Evolutionary conservation across 2,888 invertebrate species (phyloP).

Genomic region (Ophion ventricosus): DNA sequence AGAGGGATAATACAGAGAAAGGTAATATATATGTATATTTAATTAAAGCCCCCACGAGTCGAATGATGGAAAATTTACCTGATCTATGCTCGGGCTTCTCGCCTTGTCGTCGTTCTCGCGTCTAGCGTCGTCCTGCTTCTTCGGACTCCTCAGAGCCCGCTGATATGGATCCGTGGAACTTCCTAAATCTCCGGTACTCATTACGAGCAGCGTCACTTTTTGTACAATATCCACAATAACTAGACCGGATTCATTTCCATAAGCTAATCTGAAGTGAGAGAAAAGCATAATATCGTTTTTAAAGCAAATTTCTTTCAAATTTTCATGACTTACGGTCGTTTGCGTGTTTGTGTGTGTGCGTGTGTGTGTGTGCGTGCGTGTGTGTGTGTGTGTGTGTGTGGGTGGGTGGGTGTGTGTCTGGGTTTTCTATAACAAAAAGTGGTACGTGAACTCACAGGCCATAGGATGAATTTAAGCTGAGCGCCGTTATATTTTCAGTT

Average conservation of each 20-base stretch:
- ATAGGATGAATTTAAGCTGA: conserved; percentile 97
- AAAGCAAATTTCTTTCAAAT: not conserved
- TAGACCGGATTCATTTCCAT: conserved; percentile 98
- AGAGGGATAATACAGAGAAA: conserved; percentile 62
- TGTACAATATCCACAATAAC: conserved; percentile 97
- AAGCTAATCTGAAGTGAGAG: conserved; percentile 90
- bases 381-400: not conserved
- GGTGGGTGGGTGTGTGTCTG: too few relatives aligned
- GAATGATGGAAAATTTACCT: conserved; percentile 86
- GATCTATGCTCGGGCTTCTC: conserved; percentile 94
- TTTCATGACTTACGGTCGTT: not conserved
- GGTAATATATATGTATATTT: conserved; percentile 33
- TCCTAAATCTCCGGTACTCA: conserved; percentile 96
- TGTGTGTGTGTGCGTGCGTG: not conserved
- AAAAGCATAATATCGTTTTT: not conserved
- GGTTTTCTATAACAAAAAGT: conserved; percentile 2
- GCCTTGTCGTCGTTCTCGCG: conserved; percentile 85
- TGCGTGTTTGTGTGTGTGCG: not conserved
- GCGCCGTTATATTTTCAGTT: conserved; percentile 93
- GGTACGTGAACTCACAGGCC: conserved; percentile 92
- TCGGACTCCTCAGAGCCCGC: conserved; percentile 91
- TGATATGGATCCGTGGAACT: conserved; percentile 94
- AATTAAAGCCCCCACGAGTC: conserved; percentile 32
- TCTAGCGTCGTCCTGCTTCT: conserved; percentile 83
- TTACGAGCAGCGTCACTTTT: conserved; percentile 93